phyloP scores from a whole-genome alignment of 2,113 vertebrate species.

The Hyla sarda region DNA sequence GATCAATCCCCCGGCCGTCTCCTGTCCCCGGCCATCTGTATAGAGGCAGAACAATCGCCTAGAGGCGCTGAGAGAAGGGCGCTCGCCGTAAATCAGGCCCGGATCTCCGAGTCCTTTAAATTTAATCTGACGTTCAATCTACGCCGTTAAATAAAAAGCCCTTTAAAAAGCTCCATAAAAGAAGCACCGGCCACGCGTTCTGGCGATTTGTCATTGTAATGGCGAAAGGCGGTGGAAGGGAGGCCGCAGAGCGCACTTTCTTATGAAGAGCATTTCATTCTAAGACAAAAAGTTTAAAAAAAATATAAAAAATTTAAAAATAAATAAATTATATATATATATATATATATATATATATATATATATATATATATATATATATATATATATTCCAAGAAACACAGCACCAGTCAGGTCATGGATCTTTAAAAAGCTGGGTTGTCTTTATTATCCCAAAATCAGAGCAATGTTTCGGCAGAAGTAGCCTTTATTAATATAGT shows the following conservation, averaged over 20 bases:
- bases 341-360: too few species aligned
- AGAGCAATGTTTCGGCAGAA: too few species aligned
- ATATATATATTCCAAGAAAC: too few species aligned
- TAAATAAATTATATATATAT: too few species aligned
- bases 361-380: too few species aligned
- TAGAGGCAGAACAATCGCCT: not conserved
- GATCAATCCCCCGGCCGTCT: not conserved
- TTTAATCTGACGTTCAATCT: slow-evolving; percentile 35
- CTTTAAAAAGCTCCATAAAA: slow-evolving; percentile 43
- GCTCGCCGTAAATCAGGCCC: slow-evolving; percentile 12
- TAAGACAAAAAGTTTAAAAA: not conserved
- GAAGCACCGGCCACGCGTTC: not conserved
- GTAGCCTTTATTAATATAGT: too few species aligned
- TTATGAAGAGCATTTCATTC: not conserved
- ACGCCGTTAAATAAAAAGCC: slow-evolving; percentile 35
- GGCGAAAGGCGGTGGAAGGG: not conserved
- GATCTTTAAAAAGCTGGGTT: too few species aligned
- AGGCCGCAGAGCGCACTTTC: not conserved
- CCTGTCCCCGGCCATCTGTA: not conserved
- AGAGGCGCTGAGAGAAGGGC: not conserved
- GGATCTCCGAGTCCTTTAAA: slow-evolving; percentile 6
- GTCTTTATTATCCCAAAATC: too few species aligned
- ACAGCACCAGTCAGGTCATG: too few species aligned
- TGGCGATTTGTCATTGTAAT: slow-evolving; percentile 5
- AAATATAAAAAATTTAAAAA: too few species aligned